Evolutionary conservation across 2,888 invertebrate species (phyloP).

Genomic region (Argyra leucocephala): DNA sequence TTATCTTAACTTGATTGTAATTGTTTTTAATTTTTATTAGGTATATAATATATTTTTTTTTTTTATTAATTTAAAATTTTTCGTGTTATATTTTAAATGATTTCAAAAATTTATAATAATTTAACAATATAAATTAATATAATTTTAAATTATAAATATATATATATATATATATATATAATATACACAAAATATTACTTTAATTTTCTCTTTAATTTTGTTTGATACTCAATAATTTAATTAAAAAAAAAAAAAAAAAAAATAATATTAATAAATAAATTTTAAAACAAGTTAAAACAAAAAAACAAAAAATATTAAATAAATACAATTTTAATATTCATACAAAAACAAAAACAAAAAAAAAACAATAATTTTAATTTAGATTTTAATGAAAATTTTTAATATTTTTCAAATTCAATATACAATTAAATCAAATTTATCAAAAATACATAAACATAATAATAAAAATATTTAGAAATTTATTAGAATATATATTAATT

Average conservation of each 20-base stretch:
- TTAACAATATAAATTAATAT: constrained; percentile 30
- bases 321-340: constrained; percentile 11
- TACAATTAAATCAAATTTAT: constrained; percentile 6
- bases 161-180: constrained; percentile 4
- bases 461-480: constrained; percentile 21
- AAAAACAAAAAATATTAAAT: constrained; percentile 19
- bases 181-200: too few species aligned
- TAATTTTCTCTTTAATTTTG: not conserved
- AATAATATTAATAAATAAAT: constrained; percentile 16
- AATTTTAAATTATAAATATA: constrained; percentile 25
- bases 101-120: constrained; percentile 30
- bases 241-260: constrained; percentile 14
- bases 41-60: too few species aligned
- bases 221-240: constrained; percentile 13
- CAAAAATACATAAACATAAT: not conserved
- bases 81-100: too few species aligned
- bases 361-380: too few species aligned
- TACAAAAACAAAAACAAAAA: not conserved
- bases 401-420: too few species aligned
- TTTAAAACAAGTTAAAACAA: constrained; percentile 17
- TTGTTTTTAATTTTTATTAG: too few species aligned
- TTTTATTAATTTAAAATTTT: too few species aligned
- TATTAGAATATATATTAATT: too few species aligned
- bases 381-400: too few species aligned
- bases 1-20: too few species aligned